Evolutionary conservation across 2,888 invertebrate species (phyloP), one percentile per base, ranked within the genome.

Genomic region (Leptura quadrifasciata): DNA sequence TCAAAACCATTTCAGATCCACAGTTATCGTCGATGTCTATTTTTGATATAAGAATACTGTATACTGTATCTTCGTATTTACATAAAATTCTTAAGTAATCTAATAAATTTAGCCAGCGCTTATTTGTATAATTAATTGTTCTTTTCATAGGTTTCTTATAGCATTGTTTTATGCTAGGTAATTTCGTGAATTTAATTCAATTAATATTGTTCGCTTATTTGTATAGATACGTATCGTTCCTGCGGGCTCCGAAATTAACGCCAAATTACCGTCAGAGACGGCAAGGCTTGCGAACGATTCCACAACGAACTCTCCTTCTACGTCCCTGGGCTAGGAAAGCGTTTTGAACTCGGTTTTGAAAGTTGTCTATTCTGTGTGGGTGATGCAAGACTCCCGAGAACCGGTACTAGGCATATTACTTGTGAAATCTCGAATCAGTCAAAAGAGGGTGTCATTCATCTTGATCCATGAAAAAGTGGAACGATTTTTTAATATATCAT

Each of bases 361-460:
- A 75, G 70, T 75, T 47, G 75, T 74, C 70, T 71, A 52, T 65
- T 47, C 58, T 65, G 65, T 68, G 75, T 65, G 70, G 70, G 65
- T 75, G 75, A 75, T 27, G 75, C 58, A 75, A 75, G 18, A 52
- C 60, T 24, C 71, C 35, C 70, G 67, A 39, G 52, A 72, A 72
- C 63, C 68, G 64, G 55, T 61, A 17, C 61, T 35, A 61, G 35
- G 27, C 18, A 35, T 17, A 27, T 27, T 60, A 17, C 31, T 61
- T 61, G 31, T 18, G 35, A 61, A 61, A 61, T 17, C 60, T 60
- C 58, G 15, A 58, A n/a, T 47, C 47, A 57, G 2, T 57, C 57
- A 21, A 15, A 21, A 57, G 57, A 55, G 57, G 57, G 57, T 57
- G 57, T 57, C 18, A 21, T 20, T 57, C n/a, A 47, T 47, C 47